Evolutionary conservation across 2,888 invertebrate genomes (phyloP), one percentile per base, ranked within the genome.

Genomic region (Busseola fusca): DNA sequence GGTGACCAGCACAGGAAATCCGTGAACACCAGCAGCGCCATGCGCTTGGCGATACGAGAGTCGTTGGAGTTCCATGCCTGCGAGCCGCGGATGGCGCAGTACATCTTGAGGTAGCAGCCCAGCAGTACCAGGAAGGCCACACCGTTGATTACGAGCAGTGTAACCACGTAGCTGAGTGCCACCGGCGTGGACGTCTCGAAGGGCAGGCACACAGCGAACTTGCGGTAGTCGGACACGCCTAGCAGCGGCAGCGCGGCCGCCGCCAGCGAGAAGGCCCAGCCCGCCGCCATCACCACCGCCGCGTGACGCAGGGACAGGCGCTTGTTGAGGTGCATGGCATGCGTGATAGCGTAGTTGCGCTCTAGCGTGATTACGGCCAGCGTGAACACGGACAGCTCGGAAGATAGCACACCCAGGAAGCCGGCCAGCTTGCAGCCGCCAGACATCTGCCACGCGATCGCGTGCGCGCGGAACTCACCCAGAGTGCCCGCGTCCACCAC

Each of bases 1-100:
- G 99, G 99, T 5, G 99, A 98, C 99, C 99, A 99, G 95, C 99
- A 99, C 62, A 99, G 96, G 89, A 99, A 98, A 93, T 99, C 99
- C 0, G 99, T 99, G 92, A 99, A 99, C 4, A 99, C 99, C 71
- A 99, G 96, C 58, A 99, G 94, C 0, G 99, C 99, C 99, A 99
- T 99, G 56, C 99, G 96, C 92, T 99, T 99, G 58, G 99, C 99
- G 85, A 99, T 99, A 68, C 99, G 96, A 16, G 99, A 98, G 93
- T 99, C 99, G 93, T 99, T 99, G 5, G 98, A 98, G 92, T 99
- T 99, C 99, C 99, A 99, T 0, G 99, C 99, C 91, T 98, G 98
- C 84, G 99, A 99, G 73, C 99, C 99, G n/a, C 99, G 97, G 84
- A 99, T 99, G 69, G 99, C 98, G 94, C 99, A 98, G 95, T 99